Evolutionary conservation across 1,140 invertebrate species (phyloP), one percentile per base, ranked within the genome.

Genomic region (Steinernema khuongi): DNA sequence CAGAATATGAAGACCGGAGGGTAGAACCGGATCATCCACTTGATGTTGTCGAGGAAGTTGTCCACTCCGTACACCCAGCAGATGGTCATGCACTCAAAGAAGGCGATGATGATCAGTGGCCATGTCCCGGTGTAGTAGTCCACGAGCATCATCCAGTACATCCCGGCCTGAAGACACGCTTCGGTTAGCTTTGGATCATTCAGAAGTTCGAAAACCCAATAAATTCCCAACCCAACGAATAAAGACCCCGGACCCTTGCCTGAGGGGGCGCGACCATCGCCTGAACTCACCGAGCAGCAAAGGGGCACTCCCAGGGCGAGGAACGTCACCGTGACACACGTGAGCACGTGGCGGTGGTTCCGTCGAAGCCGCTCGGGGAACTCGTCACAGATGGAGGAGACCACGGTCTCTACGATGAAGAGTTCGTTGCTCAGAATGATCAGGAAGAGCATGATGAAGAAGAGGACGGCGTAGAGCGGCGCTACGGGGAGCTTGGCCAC

Each of bases 391-490:
- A 84, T 74, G 1, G 81, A 81, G 0, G 79, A 76, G 1, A 84
- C 82, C 29, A 84, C 76, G n/a, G 80, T 85, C 66, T 84, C 83
- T 11, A 84, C 79, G 41, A 82, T 31, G 44, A 82, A 82, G 18
- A 76, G 11, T 32, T 73, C 78, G 82, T 90, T 92, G 86, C 95
- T 93, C 76, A 97, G 90, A 32, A 94, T 94, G 7, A 97, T 89
- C 70, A 94, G 90, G 76, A 96, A 92, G 26, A 97, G 87, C 94
- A 97, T 97, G 18, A 92, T 85, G 86, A 96, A 97, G 87, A 97
- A 97, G 0, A 95, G 87, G 0, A 94, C 85, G 0, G 93, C 90
- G 93, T 94, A 97, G 31, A 94, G 87, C 80, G 94, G 91, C 0
- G 93, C 91, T 30, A 91, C 90, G 0, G 94, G 94, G 75, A 97